Conservation (phyloP, 1,140 invertebrate genomes). For the Hetaerina americana region DNA sequence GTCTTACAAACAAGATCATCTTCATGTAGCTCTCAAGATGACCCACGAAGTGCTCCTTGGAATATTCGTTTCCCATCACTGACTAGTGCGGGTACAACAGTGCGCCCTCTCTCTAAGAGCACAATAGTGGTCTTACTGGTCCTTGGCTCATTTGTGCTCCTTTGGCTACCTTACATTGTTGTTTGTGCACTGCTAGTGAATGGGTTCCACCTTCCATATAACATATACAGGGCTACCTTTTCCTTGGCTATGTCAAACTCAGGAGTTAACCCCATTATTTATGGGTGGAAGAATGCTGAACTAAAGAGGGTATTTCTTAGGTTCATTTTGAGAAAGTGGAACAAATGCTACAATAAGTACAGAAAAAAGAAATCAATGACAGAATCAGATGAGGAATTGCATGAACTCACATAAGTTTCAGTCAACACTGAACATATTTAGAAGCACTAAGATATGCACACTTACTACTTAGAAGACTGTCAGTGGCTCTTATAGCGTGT, state of each 20-base stretch:
- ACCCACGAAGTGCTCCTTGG: not conserved
- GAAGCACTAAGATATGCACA: no score
- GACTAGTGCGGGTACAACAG: not conserved
- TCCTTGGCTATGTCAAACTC: constrained; percentile 60
- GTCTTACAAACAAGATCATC: no score
- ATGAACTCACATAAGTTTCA: no score
- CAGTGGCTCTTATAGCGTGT: no score
- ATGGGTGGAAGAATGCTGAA: constrained; percentile 65
- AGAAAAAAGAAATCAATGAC: no score
- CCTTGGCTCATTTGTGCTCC: constrained; percentile 56
- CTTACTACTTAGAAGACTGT: no score
- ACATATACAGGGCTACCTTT: constrained; percentile 51
- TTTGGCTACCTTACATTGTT: constrained; percentile 60
- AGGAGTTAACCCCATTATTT: constrained; percentile 62
- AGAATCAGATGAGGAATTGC: no score
- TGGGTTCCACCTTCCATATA: constrained; percentile 27
- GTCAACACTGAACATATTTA: no score
- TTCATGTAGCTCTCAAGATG: not conserved
- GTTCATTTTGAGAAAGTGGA: not conserved
- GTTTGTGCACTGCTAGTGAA: constrained; percentile 32
- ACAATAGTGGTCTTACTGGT: constrained; percentile 49
- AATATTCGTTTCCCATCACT: not conserved
- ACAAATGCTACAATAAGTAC: no score
- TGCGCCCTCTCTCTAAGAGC: not conserved
- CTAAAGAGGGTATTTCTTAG: constrained; percentile 47